Evolutionary conservation across 2,888 invertebrate species (phyloP), one percentile per base, ranked within the genome.

Genomic region (Ectemnius cavifrons): DNA sequence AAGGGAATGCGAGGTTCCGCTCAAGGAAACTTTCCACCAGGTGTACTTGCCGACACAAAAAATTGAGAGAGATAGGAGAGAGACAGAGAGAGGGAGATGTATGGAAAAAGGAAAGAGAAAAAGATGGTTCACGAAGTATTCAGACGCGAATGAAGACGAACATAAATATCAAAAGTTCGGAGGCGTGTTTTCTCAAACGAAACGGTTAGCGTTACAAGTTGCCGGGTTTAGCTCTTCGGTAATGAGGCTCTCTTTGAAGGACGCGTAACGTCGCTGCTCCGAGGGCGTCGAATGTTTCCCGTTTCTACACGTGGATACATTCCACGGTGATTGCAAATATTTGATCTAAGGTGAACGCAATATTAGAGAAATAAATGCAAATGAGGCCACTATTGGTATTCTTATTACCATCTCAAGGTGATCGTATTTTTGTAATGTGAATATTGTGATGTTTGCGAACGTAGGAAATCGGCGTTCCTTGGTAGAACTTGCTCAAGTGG

Each of bases 351-450:
- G 59, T 45, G 27, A 18, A 6, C 14, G 52, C 27, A 37, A 20
- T 47, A 45, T 57, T 37, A 27, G 75, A 66, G 77, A 80, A 85
- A 87, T 84, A 82, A 85, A 87, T 86, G 86, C 83, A 87, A 85
- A 86, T 85, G 84, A 83, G 83, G 82, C 78, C 70, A 60, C 66
- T 75, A 82, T 81, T 75, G 73, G 66, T 73, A 77, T 77, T 79
- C 81, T 84, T 82, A 83, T 85, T 83, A 83, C 60, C 77, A 37
- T 8, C 37, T 37, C 8, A 37, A 11, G 37, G 8, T 37, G 37
- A 6, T 6, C 37, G 37, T 37, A 11, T 37, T 8, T 8, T 37
- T 8, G 8, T 37, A 1, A 2, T 4, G 37, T 37, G 37, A 8
- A 37, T 37, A 6, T 37, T 37, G 71, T 63, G 75, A 69, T 80